Percentiles rank a stretch among this genome's conserved stretches.
phyloP scores from a whole-genome alignment of 2,888 invertebrate species.

The Sabellastarte sp. region DNA sequence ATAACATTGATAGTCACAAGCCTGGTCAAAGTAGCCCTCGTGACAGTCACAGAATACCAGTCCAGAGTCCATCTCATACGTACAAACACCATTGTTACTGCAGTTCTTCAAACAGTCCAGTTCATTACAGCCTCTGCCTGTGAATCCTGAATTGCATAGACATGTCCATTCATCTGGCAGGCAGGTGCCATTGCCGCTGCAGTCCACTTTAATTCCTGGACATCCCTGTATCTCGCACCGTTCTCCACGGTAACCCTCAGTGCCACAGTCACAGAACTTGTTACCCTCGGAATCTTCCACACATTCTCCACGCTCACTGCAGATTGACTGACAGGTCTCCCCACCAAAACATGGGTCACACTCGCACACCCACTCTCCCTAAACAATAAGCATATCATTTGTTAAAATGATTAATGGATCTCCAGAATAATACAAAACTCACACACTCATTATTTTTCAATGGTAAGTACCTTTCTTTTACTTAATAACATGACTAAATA shows the following conservation, averaged over 20 bases:
- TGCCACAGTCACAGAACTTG: constrained; percentile 44
- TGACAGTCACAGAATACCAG: not conserved
- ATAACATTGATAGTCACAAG: not conserved
- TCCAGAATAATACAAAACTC: too few species aligned
- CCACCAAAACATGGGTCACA: constrained; percentile 31
- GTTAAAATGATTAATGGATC: too few species aligned
- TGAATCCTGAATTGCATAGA: constrained; percentile 34
- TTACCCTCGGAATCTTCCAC: constrained; percentile 15
- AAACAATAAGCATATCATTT: too few species aligned
- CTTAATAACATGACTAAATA: too few species aligned
- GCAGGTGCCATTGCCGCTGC: constrained; percentile 20
- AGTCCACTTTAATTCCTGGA: constrained; percentile 23
- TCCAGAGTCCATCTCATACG: too few species aligned
- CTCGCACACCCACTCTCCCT: too few species aligned
- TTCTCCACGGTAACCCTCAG: constrained; percentile 35
- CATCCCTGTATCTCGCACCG: constrained; percentile 38
- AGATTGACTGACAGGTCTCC: constrained; percentile 26
- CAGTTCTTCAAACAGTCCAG: too few species aligned
- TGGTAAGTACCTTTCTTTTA: too few species aligned
- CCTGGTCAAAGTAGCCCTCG: not conserved
- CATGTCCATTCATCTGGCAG: constrained; percentile 26
- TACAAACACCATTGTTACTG: too few species aligned
- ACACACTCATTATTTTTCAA: too few species aligned
- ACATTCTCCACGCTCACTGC: constrained; percentile 33
- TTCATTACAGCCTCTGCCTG: constrained; percentile 34